A percentile compares a stretch with the other conserved stretches of the same genome.
phyloP scores from a whole-genome alignment of 2,888 invertebrate species.

The Thereva unica region DNA sequence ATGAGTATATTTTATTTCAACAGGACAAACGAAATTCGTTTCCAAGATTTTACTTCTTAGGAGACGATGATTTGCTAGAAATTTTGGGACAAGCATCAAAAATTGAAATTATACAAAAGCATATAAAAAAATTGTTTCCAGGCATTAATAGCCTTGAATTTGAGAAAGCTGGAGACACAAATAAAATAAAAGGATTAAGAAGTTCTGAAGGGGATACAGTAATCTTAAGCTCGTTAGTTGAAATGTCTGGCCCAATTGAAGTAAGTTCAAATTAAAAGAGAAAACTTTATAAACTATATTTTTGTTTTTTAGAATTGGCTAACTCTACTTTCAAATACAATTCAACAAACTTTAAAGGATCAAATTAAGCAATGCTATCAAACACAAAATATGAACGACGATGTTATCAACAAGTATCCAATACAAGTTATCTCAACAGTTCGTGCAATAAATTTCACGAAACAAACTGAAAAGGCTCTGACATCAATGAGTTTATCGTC shows the following conservation, averaged over 20 bases:
- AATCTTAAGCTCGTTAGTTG: constrained; percentile 48
- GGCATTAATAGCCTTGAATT: constrained; percentile 81
- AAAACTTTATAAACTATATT: not conserved
- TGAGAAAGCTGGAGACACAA: constrained; percentile 55
- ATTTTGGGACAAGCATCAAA: constrained; percentile 91
- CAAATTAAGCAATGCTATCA: constrained; percentile 65
- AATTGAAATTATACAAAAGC: constrained; percentile 86
- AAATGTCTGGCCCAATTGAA: constrained; percentile 55
- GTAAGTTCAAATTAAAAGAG: constrained; percentile 44
- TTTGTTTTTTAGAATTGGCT: constrained; percentile 50
- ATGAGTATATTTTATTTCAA: no score
- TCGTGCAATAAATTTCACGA: constrained; percentile 83
- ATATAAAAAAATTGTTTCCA: constrained; percentile 95
- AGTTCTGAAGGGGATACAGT: constrained; percentile 58
- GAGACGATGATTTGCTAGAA: constrained; percentile 96
- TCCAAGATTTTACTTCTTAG: constrained; percentile 95
- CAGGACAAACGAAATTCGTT: constrained; percentile 92
- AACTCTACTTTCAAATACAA: constrained; percentile 75
- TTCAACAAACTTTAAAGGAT: constrained; percentile 75
- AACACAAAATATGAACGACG: constrained; percentile 55
- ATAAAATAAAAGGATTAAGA: constrained; percentile 60
- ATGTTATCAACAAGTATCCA: constrained; percentile 58
- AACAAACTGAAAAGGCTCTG: constrained; percentile 81
- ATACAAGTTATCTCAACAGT: constrained; percentile 82
- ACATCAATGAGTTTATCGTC: constrained; percentile 65